Conservation (phyloP, 2,888 invertebrate genomes). For the Himalopsyche kuldschensis region DNA sequence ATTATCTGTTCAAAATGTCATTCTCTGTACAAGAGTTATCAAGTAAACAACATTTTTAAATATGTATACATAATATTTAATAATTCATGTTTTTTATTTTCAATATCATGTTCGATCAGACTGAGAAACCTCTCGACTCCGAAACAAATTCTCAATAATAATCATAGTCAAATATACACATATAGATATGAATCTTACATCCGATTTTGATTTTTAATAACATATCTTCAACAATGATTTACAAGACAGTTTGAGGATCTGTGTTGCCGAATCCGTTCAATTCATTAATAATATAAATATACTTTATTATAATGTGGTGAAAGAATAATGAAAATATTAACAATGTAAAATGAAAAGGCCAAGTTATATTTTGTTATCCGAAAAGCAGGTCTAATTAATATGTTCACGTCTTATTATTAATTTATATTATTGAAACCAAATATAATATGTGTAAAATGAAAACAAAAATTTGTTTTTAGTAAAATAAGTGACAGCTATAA, state of each 20-base stretch:
- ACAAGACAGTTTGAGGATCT: not conserved
- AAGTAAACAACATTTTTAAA: not conserved
- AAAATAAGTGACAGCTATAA: too few relatives aligned
- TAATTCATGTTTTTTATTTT: not conserved
- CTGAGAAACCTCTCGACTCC: not conserved
- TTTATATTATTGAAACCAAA: not conserved
- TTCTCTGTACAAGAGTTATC: not conserved
- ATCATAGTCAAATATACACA: not conserved
- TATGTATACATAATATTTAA: not conserved
- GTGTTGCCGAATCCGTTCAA: not conserved
- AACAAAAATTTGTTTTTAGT: not conserved
- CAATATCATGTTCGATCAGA: not conserved
- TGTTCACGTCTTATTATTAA: not conserved
- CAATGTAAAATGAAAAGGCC: not conserved
- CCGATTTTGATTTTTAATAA: not conserved
- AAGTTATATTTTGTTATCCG: not conserved
- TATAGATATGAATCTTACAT: not conserved
- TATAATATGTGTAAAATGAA: not conserved
- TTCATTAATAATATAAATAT: not conserved
- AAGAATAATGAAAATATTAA: not conserved
- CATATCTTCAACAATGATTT: not conserved
- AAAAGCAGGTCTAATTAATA: not conserved
- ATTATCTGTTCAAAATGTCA: constrained; percentile 11
- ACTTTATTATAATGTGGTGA: not conserved
- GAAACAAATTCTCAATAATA: not conserved